phyloP scores from a whole-genome alignment of 1,140 invertebrate genomes.

The Nephila pilipes region DNA sequence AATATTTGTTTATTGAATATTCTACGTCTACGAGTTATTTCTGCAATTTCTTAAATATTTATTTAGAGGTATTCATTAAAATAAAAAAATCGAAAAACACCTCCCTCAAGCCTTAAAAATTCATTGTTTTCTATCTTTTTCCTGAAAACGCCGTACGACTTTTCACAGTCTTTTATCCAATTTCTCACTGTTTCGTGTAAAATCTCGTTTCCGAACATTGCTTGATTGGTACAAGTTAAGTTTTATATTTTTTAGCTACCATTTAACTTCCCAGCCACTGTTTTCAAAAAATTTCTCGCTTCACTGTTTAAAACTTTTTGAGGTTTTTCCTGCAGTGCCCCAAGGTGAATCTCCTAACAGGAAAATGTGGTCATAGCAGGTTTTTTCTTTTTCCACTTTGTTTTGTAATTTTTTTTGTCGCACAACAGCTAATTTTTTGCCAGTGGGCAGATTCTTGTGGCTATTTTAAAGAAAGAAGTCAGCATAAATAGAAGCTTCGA shows the following conservation, averaged over 20 bases:
- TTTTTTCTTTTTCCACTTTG: not conserved
- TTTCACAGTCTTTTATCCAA: not conserved
- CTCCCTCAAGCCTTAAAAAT: not conserved
- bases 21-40: too few species aligned
- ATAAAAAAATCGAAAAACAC: too few species aligned
- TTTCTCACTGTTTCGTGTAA: not conserved
- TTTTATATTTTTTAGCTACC: not conserved
- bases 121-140: not conserved
- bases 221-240: not conserved
- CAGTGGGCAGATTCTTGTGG: not conserved
- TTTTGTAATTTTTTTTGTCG: not conserved
- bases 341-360: not conserved
- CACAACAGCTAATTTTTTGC: not conserved
- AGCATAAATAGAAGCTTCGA: not conserved
- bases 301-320: conserved; percentile 1
- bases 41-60: too few species aligned
- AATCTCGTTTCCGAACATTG: not conserved
- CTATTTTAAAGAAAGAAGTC: not conserved
- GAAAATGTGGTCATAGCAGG: not conserved
- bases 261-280: not conserved
- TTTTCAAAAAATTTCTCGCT: not conserved
- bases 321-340: not conserved
- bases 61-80: too few species aligned
- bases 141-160: not conserved
- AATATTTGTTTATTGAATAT: too few species aligned